phyloP scores from a whole-genome alignment of 2,888 invertebrate species.

The Uloborus plumipes region DNA sequence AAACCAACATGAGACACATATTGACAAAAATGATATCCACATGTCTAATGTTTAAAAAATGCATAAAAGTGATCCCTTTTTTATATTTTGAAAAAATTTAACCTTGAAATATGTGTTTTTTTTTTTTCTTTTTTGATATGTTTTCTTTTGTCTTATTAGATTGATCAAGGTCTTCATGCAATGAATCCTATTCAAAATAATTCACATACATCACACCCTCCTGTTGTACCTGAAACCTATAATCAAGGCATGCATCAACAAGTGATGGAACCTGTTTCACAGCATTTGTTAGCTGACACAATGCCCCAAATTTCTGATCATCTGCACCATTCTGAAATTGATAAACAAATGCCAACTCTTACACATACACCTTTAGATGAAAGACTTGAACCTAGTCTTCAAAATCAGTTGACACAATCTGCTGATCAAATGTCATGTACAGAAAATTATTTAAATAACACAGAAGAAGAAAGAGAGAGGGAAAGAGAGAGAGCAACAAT shows the following conservation, averaged over 20 bases:
- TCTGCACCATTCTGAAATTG: constrained; percentile 22
- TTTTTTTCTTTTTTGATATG: not conserved
- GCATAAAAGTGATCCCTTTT: too few species aligned
- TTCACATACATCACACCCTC: not conserved
- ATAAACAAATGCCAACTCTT: constrained; percentile 16
- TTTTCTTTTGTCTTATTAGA: not conserved
- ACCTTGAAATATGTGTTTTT: too few species aligned
- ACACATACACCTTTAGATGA: not conserved
- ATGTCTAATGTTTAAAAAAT: too few species aligned
- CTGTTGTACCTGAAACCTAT: constrained; percentile 5
- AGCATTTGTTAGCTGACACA: constrained; percentile 26
- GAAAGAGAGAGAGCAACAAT: not conserved
- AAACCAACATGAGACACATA: too few species aligned
- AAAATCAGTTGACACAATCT: constrained; percentile 12
- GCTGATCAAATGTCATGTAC: not conserved
- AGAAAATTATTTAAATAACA: constrained; percentile 4
- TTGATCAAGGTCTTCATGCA: constrained; percentile 15
- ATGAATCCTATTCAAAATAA: not conserved
- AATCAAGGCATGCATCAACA: constrained; percentile 14
- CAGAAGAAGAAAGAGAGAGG: not conserved
- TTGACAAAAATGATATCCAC: too few species aligned
- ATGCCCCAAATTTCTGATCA: constrained; percentile 18
- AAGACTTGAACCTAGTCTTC: not conserved
- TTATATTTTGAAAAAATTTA: too few species aligned
- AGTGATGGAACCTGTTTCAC: constrained; percentile 40